Evolutionary conservation across 2,113 vertebrate species (phyloP).

Genomic region (Pygathrix nemaeus): DNA sequence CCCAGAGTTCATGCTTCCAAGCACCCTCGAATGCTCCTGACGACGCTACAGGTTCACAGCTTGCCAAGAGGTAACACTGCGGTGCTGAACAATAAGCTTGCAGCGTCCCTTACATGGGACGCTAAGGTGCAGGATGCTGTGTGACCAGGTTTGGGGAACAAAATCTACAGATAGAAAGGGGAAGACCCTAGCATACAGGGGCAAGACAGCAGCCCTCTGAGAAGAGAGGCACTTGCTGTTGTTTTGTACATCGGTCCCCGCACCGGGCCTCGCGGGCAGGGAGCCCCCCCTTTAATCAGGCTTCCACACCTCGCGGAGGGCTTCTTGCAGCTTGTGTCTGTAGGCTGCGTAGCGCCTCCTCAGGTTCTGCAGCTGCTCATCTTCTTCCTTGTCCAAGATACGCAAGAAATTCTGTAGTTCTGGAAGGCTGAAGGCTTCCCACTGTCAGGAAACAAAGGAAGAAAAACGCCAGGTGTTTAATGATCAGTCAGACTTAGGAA

Average conservation of each 20-base stretch:
- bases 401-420: slow-evolving; percentile 97
- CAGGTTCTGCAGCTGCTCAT: slow-evolving; percentile 90
- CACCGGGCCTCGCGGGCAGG: slow-evolving; percentile 56
- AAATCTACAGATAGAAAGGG: slow-evolving; percentile 70
- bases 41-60: slow-evolving; percentile 75
- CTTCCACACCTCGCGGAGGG: slow-evolving; percentile 84
- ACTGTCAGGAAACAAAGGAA: slow-evolving; percentile 82
- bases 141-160: slow-evolving; percentile 69
- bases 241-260: background rate
- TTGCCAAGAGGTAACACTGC: slow-evolving; percentile 71
- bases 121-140: slow-evolving; percentile 63
- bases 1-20: slow-evolving; percentile 71
- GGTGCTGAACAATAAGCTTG: slow-evolving; percentile 70
- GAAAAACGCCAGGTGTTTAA: background rate
- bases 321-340: slow-evolving; percentile 92
- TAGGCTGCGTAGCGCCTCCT: slow-evolving; percentile 89
- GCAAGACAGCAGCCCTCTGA: slow-evolving; percentile 59
- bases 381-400: slow-evolving; percentile 96
- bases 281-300: slow-evolving; percentile 83
- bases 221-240: slow-evolving; percentile 75
- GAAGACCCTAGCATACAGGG: slow-evolving; percentile 72
- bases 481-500: background rate
- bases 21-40: slow-evolving; percentile 55
- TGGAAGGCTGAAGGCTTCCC: slow-evolving; percentile 97
- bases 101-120: slow-evolving; percentile 57